Conservation (phyloP, 2,797 vertebrate genomes). For the Phalanger gymnotis region DNA sequence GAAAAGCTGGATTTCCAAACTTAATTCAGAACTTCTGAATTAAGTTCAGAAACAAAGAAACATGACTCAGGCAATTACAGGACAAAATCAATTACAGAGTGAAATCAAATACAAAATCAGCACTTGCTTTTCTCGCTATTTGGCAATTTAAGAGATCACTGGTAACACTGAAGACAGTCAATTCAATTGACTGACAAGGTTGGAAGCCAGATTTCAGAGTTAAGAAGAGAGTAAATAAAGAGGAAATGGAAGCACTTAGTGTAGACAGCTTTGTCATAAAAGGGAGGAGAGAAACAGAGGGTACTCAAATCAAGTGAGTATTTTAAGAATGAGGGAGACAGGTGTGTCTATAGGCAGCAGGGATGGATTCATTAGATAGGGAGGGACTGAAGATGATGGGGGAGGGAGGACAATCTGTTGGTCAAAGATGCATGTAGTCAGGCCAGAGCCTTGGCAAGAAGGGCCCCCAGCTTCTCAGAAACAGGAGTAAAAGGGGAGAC, state of each 20-base stretch:
- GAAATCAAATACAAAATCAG: background rate
- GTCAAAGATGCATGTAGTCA: background rate
- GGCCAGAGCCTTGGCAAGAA: background rate
- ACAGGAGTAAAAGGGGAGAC: background rate
- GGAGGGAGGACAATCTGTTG: background rate
- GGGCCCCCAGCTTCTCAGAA: background rate
- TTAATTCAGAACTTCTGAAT: background rate
- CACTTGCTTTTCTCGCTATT: background rate
- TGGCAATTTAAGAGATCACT: background rate
- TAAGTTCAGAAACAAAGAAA: background rate
- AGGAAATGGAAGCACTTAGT: background rate
- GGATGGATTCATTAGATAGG: background rate
- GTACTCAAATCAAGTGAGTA: background rate
- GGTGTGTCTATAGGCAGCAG: background rate
- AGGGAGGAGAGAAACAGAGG: background rate
- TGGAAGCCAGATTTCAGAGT: background rate
- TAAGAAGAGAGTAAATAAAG: background rate
- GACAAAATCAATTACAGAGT: background rate
- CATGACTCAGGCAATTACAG: background rate
- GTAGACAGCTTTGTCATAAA: background rate
- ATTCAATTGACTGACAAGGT: background rate
- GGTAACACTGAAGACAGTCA: background rate
- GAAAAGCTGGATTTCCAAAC: background rate
- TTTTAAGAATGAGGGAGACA: background rate
- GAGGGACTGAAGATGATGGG: background rate